A percentile compares a stretch with the other conserved stretches of the same genome.
Conservation (phyloP, 2,797 vertebrate genomes). For the Meriones psammophilus region DNA sequence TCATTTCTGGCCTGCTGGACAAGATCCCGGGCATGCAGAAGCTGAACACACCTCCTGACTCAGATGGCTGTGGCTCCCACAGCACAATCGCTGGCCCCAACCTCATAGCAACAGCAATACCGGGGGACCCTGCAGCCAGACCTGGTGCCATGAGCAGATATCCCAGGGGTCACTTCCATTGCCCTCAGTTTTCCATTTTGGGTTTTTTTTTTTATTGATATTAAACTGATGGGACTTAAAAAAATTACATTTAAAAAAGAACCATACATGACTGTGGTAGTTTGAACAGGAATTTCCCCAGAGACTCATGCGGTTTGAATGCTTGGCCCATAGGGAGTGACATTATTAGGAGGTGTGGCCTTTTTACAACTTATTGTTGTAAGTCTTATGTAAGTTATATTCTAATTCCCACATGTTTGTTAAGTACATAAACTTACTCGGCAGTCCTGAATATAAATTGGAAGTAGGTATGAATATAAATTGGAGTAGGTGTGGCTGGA, state of each 20-base stretch:
- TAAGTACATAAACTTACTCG: too few species aligned
- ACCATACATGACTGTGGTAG: not conserved
- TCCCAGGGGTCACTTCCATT: conserved; percentile 74
- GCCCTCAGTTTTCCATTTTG: conserved; percentile 80
- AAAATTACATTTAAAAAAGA: not conserved
- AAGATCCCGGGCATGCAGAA: conserved; percentile 98
- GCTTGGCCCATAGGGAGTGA: not conserved
- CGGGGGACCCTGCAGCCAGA: too few species aligned
- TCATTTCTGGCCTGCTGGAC: conserved; percentile 93
- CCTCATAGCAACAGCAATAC: too few species aligned
- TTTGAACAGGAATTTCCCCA: not conserved
- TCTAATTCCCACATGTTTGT: too few species aligned
- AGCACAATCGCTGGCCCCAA: too few species aligned
- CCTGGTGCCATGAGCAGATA: conserved; percentile 61
- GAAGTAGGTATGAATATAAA: too few species aligned
- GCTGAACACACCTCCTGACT: conserved; percentile 91
- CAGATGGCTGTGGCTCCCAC: too few species aligned
- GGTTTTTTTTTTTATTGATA: conserved; percentile 85
- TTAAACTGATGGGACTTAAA: conserved; percentile 84
- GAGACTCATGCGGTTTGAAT: not conserved
- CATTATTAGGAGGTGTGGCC: not conserved
- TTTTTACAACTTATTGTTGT: not conserved
- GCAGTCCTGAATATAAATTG: too few species aligned
- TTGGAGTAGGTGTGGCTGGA: not conserved
- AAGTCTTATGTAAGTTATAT: too few species aligned